Evolutionary conservation across 2,797 vertebrate genomes (phyloP), one percentile per base, ranked within the genome.

Genomic region (Gambusia yucatana): DNA sequence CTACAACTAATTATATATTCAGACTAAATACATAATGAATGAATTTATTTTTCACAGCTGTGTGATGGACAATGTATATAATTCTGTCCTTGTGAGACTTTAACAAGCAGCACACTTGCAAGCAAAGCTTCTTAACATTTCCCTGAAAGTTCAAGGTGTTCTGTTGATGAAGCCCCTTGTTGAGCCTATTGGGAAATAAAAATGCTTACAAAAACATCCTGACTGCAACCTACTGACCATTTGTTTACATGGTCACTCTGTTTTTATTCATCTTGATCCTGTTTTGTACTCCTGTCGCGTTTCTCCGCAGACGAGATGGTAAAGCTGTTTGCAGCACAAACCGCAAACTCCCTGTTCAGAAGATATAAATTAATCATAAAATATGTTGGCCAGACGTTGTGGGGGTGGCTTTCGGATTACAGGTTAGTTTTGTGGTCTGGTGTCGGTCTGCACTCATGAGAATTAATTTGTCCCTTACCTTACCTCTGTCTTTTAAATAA

Each of bases 281-380:
- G 46, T 72, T 76, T 41, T 63, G 13, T 43, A n/a, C 59, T 55
- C 75, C 63, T 11, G 47, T 46, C 30, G 11, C 67, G 10, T 63
- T n/a, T 7, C 25, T 77, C 65, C 71, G 20, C 39, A 76, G 30
- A 71, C 67, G 52, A 63, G 72, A n/a, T 9, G n/a, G 63, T 0
- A 71, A 52, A 61, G 9, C 4, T 44, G 36, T 84, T 74, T 75
- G 59, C 48, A 73, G 72, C 70, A 17, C 41, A 82, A 63, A 79
- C n/a, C 41, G 79, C 61, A 3, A 63, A 75, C 65, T 72, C 55
- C 67, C 61, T 71, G 33, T 72, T 82, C 36, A 65, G 65, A 63
- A 70, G 59, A 72, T 73, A 80, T 77, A 55, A 87, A 88, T 87
- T 47, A 88, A 86, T 83, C 73, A 89, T 83, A 50, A 77, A 81